Evolutionary conservation across 2,888 invertebrate genomes (phyloP), one percentile per base, ranked within the genome.

Genomic region (Epinotia ramella): DNA sequence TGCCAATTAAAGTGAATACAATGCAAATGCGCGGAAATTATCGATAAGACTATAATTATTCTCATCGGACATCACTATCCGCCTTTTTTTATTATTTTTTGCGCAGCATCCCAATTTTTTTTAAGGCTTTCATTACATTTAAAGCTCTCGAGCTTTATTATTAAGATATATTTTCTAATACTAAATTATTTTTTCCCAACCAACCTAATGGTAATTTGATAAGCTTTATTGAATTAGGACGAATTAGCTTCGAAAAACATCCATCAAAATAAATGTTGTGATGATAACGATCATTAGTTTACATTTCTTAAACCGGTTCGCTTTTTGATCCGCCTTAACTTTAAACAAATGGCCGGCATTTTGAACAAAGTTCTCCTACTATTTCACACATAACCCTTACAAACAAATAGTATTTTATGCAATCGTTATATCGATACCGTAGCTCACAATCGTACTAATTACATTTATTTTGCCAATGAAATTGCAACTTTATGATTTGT

Each of bases 151-250:
- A 68, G 74, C 80, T 81, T 78, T 76, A 72, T 70, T 63, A 18
- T 66, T 76, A 78, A 49, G 70, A 69, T 73, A 62, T 68, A 64
- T 71, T 81, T 79, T 79, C 24, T 9, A 7, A 16, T 56, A 24
- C 5, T 3, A 6, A 18, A 5, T 3, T 12, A 18, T 7, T 69
- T n/a, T 16, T 6, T 9, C 56, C 11, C 0, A 49, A 49, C n/a
- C 53, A 49, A 24, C 33, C 67, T 81, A 80, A 83, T 81, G 81
- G 69, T 79, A 68, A 83, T 84, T 83, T 85, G 84, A 84, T 84
- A 80, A 78, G 64, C 72, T 73, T 73, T 77, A 78, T 77, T 68
- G 73, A 73, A 79, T 79, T 74, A 77, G 73, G 73, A 49, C 20
- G 59, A 77, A 77, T 64, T 28, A 77, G 46, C 18, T 59, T 24